phyloP scores from a whole-genome alignment of 1,140 invertebrate genomes.

The Lanistes nyassanus region DNA sequence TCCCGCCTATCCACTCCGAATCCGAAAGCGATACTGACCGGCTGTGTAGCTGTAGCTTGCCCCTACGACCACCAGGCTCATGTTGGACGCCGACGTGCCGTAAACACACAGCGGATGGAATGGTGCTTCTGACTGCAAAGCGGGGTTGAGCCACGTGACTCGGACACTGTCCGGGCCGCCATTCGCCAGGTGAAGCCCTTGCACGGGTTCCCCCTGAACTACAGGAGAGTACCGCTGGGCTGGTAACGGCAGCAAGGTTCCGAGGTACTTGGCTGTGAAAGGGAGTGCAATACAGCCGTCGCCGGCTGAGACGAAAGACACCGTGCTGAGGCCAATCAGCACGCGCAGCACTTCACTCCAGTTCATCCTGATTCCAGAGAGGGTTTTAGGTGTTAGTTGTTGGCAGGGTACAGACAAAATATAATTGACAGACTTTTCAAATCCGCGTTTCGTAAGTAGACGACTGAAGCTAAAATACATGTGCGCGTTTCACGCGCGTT shows the following conservation, averaged over 20 bases:
- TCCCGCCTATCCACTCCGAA: too few species aligned
- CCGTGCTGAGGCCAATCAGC: neutral
- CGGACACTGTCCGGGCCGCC: conserved; percentile 8
- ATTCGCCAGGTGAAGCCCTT: conserved; percentile 33
- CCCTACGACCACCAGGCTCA: neutral
- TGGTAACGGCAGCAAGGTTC: too few species aligned
- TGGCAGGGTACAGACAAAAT: too few species aligned
- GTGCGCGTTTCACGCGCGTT: too few species aligned
- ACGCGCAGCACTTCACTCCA: neutral
- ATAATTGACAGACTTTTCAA: too few species aligned
- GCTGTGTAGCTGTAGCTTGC: conserved; percentile 30
- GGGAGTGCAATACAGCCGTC: conserved; percentile 7
- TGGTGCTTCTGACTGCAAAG: neutral
- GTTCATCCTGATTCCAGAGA: neutral
- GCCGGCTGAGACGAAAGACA: neutral
- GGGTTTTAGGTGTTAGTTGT: too few species aligned
- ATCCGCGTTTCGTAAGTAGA: too few species aligned
- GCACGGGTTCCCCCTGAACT: conserved; percentile 9
- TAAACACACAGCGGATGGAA: conserved; percentile 24
- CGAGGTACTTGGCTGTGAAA: neutral
- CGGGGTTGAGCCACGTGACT: conserved; percentile 32
- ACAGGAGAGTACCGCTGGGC: neutral
- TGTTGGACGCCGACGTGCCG: neutral
- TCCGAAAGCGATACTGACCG: conserved; percentile 4
- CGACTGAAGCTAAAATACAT: too few species aligned